These are phyloP conservation scores for Eulemur rufifrons DNA, from an alignment of 2,113 vertebrate genomes.

Conservation along the genomic window DNA sequence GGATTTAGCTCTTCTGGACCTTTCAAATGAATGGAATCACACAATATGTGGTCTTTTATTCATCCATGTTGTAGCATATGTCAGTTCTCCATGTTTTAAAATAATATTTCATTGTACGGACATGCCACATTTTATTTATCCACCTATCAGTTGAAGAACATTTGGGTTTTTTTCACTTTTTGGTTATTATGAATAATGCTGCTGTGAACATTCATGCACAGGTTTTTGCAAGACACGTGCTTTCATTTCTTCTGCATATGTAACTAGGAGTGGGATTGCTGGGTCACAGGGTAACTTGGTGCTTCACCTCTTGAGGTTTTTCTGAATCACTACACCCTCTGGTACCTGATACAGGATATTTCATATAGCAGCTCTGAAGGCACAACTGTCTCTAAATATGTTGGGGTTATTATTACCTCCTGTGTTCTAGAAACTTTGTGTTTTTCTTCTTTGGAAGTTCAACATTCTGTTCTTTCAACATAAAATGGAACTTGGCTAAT, in stretches of 20 bases:
- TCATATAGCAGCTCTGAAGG: not conserved
- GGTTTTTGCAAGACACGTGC: not conserved
- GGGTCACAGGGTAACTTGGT: not conserved
- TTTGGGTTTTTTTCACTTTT: not conserved
- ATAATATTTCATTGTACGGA: not conserved
- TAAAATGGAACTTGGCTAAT: not conserved
- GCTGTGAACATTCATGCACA: not conserved
- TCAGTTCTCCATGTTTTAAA: not conserved
- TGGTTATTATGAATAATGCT: not conserved
- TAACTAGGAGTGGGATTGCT: not conserved
- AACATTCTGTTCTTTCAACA: not conserved
- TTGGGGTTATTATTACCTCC: not conserved
- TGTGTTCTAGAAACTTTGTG: not conserved
- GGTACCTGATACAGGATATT: not conserved
- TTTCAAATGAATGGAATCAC: not conserved
- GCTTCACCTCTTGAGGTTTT: not conserved
- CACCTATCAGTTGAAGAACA: not conserved
- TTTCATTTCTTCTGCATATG: not conserved
- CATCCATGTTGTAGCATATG: too few relatives aligned
- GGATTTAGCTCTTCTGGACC: not conserved
- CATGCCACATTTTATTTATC: not conserved
- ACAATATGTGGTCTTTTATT: not conserved
- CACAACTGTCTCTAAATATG: not conserved
- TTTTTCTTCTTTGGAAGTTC: not conserved
- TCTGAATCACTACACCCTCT: not conserved